phyloP scores from a whole-genome alignment of 2,888 invertebrate species.

The Drosophila dives region DNA sequence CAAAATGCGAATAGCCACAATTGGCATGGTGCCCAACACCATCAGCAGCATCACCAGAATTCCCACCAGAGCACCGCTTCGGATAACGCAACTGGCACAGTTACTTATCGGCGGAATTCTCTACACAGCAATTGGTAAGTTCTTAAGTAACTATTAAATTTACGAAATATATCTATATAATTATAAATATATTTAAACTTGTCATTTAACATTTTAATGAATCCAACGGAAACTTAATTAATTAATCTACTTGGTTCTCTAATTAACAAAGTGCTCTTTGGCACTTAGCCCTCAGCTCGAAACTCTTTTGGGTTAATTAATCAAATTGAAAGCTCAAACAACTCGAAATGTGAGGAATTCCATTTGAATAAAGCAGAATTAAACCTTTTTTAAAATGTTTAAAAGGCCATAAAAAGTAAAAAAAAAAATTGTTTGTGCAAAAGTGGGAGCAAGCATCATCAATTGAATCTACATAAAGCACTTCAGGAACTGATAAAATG shows the following conservation, averaged over 20 bases:
- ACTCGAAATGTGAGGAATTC: background rate
- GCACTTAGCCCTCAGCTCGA: no score
- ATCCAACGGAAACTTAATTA: conserved; percentile 1
- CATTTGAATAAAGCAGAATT: background rate
- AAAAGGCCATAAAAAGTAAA: background rate
- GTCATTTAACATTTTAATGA: conserved; percentile 12
- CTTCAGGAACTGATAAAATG: background rate
- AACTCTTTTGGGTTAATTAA: conserved; percentile 30
- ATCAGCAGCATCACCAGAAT: background rate
- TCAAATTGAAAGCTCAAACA: conserved; percentile 30
- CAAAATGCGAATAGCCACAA: conserved; percentile 69
- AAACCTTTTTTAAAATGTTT: background rate
- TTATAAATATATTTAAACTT: background rate
- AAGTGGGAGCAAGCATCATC: background rate
- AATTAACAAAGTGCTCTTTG: conserved; percentile 6
- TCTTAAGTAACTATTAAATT: background rate
- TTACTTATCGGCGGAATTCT: conserved; percentile 72
- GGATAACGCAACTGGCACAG: conserved; percentile 59
- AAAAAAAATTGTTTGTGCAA: background rate
- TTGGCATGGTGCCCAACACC: conserved; percentile 44
- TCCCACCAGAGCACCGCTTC: conserved; percentile 8
- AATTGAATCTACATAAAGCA: background rate
- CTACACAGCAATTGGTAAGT: conserved; percentile 78
- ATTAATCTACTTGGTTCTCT: background rate
- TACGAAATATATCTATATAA: background rate